Conservation (phyloP, 2,797 vertebrate genomes). For the Paramormyrops hopkinsi region DNA sequence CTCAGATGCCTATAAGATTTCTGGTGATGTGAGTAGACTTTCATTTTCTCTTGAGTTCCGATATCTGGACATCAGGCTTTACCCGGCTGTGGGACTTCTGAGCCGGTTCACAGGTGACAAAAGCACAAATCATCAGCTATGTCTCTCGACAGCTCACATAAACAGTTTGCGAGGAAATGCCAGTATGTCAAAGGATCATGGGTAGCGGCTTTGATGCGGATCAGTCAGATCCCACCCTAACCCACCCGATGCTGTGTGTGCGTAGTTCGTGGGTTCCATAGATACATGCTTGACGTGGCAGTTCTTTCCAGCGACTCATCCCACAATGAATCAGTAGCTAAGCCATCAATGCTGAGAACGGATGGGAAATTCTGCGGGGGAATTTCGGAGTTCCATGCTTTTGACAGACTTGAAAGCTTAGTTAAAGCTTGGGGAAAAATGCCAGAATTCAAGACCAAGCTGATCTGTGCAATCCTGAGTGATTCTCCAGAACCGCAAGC, state of each 20-base stretch:
- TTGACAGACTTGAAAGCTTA: background rate
- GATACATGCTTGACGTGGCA: background rate
- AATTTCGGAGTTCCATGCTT: background rate
- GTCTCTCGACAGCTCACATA: background rate
- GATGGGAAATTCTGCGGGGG: background rate
- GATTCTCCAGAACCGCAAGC: background rate
- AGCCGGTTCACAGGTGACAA: slow-evolving; percentile 22
- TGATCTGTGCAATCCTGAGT: background rate
- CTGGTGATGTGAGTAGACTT: background rate
- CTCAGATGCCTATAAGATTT: background rate
- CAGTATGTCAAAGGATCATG: slow-evolving; percentile 42
- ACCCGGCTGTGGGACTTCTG: background rate
- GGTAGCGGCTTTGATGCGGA: slow-evolving; percentile 44
- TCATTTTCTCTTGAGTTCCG: background rate
- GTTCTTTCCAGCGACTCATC: background rate
- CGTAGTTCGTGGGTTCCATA: background rate
- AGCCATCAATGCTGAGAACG: background rate
- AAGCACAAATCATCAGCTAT: background rate
- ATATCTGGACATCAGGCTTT: background rate
- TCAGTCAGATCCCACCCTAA: background rate
- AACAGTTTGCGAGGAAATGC: slow-evolving; percentile 44
- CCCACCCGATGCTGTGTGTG: background rate
- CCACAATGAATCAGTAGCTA: background rate
- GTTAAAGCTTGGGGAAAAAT: background rate
- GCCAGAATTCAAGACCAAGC: background rate